A percentile compares a stretch with the other conserved stretches of the same genome.
These are phyloP conservation scores for Polylopha cassiicola DNA, from an alignment of 2,888 invertebrate species.

Conservation along the genomic window DNA sequence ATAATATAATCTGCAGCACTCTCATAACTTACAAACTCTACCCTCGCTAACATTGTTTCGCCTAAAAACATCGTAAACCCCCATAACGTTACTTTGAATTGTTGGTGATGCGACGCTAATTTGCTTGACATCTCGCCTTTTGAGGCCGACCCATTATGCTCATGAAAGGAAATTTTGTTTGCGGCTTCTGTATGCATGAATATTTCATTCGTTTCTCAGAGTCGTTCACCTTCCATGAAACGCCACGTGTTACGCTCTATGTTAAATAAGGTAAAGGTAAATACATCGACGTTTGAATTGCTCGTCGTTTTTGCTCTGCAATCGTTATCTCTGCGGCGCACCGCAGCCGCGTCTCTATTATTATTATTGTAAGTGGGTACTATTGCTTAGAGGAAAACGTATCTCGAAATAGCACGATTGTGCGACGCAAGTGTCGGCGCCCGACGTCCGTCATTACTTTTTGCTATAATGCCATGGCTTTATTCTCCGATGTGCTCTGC, in stretches of 20 bases:
- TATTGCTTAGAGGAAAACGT: slow-evolving; percentile 64
- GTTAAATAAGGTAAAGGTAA: background rate
- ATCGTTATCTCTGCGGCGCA: slow-evolving; percentile 42
- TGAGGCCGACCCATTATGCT: slow-evolving; percentile 34
- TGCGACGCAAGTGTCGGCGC: slow-evolving; percentile 41
- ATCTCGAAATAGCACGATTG: slow-evolving; percentile 65
- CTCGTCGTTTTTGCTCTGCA: slow-evolving; percentile 37
- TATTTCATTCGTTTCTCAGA: slow-evolving; percentile 30
- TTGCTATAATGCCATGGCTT: slow-evolving; percentile 33
- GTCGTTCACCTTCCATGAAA: slow-evolving; percentile 51
- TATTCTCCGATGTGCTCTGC: slow-evolving; percentile 2
- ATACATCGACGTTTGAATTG: slow-evolving; percentile 27
- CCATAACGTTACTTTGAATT: slow-evolving; percentile 48
- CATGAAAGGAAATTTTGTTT: slow-evolving; percentile 37
- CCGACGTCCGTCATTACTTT: slow-evolving; percentile 55
- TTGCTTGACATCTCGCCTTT: slow-evolving; percentile 40
- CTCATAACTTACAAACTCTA: slow-evolving; percentile 44
- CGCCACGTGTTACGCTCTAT: slow-evolving; percentile 41
- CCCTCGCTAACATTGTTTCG: slow-evolving; percentile 42
- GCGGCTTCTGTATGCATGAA: slow-evolving; percentile 35
- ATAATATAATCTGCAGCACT: slow-evolving; percentile 50
- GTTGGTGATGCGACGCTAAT: slow-evolving; percentile 47
- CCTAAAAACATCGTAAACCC: slow-evolving; percentile 47
- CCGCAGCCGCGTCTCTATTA: slow-evolving; percentile 31
- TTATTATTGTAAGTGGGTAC: slow-evolving; percentile 53